Evolutionary conservation across 1,140 invertebrate genomes (phyloP).

Genomic region (Halictus rubicundus): DNA sequence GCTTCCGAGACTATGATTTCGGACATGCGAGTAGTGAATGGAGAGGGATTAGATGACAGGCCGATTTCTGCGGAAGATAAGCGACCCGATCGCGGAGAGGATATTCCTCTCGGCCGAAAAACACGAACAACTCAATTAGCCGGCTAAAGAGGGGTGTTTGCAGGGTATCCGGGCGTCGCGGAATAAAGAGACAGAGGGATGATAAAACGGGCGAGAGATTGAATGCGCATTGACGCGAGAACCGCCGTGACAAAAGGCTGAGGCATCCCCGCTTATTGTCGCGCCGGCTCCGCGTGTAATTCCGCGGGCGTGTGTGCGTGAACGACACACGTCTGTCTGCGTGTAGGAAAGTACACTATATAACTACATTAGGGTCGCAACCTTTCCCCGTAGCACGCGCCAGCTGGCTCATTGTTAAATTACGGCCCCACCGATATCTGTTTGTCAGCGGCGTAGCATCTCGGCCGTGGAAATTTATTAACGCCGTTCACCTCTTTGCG

Average conservation of each 20-base stretch:
- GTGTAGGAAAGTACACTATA: conserved; percentile 74
- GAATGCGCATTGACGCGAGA: conserved; percentile 79
- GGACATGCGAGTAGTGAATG: not conserved
- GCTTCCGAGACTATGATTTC: too few species aligned
- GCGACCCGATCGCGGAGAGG: not conserved
- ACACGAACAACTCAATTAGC: conserved; percentile 58
- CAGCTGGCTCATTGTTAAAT: conserved; percentile 82
- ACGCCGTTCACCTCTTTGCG: not conserved
- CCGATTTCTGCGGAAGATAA: conserved; percentile 14
- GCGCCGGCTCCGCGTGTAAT: conserved; percentile 57
- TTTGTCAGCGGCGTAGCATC: conserved; percentile 61
- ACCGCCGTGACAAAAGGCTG: conserved; percentile 79
- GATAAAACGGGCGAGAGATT: conserved; percentile 71
- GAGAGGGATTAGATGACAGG: not conserved
- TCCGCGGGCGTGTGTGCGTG: conserved; percentile 40
- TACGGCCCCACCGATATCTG: conserved; percentile 78
- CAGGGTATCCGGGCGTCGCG: not conserved
- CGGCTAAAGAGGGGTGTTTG: conserved; percentile 39
- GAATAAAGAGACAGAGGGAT: conserved; percentile 58
- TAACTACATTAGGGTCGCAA: conserved; percentile 79
- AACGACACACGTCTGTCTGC: conserved; percentile 46
- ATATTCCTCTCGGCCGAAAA: not conserved
- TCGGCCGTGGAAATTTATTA: conserved; percentile 21
- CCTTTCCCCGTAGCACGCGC: conserved; percentile 78
- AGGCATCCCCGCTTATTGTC: conserved; percentile 77